Percentiles rank a stretch among this genome's conserved stretches.
Conservation (phyloP, 2,113 vertebrate species). For the Ploceus nigricollis region DNA sequence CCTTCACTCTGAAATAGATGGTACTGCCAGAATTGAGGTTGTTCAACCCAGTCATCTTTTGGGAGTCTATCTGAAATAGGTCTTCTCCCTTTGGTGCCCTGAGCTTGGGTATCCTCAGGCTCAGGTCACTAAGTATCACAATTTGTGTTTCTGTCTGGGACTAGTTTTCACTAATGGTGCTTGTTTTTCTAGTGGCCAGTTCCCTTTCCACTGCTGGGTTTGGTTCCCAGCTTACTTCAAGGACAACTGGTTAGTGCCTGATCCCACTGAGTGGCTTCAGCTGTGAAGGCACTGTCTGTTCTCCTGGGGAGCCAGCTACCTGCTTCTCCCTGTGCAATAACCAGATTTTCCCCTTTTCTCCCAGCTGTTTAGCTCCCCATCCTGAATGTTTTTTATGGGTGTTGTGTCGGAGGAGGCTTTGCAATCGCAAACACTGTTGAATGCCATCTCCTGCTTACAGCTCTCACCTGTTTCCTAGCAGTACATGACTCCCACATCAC, state of each 20-base stretch:
- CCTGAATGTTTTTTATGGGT: not conserved
- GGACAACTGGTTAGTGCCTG: not conserved
- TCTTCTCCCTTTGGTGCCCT: not conserved
- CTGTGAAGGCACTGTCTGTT: not conserved
- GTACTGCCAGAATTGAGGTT: not conserved
- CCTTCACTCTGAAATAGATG: not conserved
- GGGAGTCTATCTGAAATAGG: not conserved
- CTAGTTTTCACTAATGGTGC: not conserved
- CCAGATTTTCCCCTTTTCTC: not conserved
- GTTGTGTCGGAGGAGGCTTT: not conserved
- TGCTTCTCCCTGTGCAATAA: not conserved
- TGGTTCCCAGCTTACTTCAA: not conserved
- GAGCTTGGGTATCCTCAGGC: not conserved
- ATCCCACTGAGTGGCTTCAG: not conserved
- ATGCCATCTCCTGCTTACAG: not conserved
- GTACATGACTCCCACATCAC: rapidly evolving
- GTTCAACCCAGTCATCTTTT: not conserved
- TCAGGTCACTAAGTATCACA: not conserved
- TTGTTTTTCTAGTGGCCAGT: not conserved
- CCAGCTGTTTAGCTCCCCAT: not conserved
- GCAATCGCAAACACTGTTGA: not conserved
- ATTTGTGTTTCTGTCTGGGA: not conserved
- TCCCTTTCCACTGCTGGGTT: not conserved
- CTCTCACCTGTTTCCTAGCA: not conserved
- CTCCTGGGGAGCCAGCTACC: not conserved